Conservation (phyloP, 2,113 vertebrate species). For the Menura novaehollandiae region DNA sequence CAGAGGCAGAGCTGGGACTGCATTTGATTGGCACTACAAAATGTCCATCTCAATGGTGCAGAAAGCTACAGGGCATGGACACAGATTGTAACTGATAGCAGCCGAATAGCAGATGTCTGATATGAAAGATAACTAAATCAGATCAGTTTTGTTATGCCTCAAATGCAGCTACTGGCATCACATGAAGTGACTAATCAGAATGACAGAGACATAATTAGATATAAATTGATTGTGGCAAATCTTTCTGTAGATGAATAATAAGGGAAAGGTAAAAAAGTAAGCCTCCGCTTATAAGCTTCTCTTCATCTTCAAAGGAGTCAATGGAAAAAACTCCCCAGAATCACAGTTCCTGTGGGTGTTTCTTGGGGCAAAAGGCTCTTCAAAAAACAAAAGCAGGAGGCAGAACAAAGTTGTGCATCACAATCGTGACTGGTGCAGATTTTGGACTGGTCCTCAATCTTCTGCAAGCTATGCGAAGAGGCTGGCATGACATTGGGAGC, state of each 20-base stretch:
- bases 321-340: not conserved
- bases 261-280: not conserved
- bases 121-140: not conserved
- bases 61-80: not conserved
- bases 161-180: not conserved
- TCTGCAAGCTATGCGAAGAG: not conserved
- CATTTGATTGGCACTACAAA: not conserved
- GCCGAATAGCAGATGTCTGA: not conserved
- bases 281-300: not conserved
- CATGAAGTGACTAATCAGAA: not conserved
- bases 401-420: not conserved
- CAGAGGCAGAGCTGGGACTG: not conserved
- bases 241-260: not conserved
- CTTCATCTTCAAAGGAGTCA: not conserved
- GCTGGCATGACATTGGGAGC: not conserved
- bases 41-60: not conserved
- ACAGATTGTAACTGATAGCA: not conserved
- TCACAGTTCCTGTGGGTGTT: not conserved
- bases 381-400: not conserved
- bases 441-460: not conserved
- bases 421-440: not conserved
- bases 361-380: not conserved
- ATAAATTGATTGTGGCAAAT: not conserved
- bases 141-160: not conserved
- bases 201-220: not conserved